Conservation (phyloP, 2,888 invertebrate genomes). For the Acleris cristana region DNA sequence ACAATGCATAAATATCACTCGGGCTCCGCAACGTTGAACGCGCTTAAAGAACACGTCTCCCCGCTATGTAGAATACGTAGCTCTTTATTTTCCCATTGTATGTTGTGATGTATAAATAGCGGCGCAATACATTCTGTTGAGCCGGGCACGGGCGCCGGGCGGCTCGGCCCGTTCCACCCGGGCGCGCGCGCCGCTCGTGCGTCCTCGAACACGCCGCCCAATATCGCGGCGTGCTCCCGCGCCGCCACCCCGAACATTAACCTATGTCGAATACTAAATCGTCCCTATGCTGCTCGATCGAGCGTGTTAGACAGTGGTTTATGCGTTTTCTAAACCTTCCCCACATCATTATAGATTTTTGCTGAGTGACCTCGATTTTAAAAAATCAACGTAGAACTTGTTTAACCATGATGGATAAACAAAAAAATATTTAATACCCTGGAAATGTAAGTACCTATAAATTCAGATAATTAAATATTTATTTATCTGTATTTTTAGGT, state of each 20-base stretch:
- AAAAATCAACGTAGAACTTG: background rate
- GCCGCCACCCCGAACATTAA: constrained; percentile 51
- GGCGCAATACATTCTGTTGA: constrained; percentile 34
- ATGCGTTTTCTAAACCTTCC: constrained; percentile 15
- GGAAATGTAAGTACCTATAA: background rate
- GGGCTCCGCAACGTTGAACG: background rate
- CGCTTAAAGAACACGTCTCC: constrained; percentile 15
- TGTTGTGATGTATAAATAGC: constrained; percentile 34
- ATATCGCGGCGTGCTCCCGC: constrained; percentile 61
- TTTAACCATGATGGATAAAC: background rate
- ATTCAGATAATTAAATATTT: too few species aligned
- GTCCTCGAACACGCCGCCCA: constrained; percentile 68
- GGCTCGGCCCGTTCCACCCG: constrained; percentile 65
- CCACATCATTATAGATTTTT: background rate
- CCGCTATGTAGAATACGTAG: constrained; percentile 13
- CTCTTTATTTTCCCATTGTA: constrained; percentile 42
- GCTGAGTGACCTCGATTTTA: background rate
- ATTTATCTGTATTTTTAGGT: too few species aligned
- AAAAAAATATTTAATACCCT: background rate
- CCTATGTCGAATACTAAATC: constrained; percentile 37
- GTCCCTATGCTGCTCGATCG: constrained; percentile 28
- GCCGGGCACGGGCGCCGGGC: constrained; percentile 56
- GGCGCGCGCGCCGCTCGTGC: constrained; percentile 64
- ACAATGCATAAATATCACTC: too few species aligned
- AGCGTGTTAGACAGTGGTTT: constrained; percentile 27